Evolutionary conservation across 2,113 vertebrate genomes (phyloP).

Genomic region (Pterocles burchelli): DNA sequence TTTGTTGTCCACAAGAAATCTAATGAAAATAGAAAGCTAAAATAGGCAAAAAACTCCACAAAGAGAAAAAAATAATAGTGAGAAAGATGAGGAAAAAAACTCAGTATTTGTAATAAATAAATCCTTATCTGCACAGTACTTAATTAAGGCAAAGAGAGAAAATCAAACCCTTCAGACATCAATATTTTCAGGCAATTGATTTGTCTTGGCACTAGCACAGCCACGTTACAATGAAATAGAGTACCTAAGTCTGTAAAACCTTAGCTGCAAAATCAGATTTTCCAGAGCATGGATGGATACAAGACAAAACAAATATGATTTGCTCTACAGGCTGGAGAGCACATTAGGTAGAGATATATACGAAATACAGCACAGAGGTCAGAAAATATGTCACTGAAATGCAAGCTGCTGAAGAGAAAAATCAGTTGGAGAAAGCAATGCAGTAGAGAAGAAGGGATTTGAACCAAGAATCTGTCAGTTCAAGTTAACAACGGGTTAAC

Average conservation of each 20-base stretch:
- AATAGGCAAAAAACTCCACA: neutral
- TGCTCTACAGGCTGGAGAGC: neutral
- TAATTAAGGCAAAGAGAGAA: neutral
- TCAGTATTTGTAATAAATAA: neutral
- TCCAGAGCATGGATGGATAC: neutral
- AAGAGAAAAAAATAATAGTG: neutral
- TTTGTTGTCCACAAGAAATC: neutral
- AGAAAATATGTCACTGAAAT: neutral
- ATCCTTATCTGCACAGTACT: neutral
- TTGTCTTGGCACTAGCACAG: neutral
- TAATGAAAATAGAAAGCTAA: slow-evolving; percentile 14
- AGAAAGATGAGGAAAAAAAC: neutral
- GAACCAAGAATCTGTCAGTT: neutral
- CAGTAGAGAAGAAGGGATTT: neutral
- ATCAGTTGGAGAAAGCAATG: neutral
- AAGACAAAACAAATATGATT: slow-evolving; percentile 17
- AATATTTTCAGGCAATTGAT: neutral
- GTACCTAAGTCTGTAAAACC: neutral
- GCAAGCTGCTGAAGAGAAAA: neutral
- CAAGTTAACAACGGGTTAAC: neutral
- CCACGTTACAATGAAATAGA: neutral
- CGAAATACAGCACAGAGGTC: neutral
- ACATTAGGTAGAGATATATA: neutral
- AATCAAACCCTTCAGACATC: neutral
- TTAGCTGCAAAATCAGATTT: neutral